Evolutionary conservation across 2,113 vertebrate species (phyloP).

Genomic region (Nesoenas mayeri): DNA sequence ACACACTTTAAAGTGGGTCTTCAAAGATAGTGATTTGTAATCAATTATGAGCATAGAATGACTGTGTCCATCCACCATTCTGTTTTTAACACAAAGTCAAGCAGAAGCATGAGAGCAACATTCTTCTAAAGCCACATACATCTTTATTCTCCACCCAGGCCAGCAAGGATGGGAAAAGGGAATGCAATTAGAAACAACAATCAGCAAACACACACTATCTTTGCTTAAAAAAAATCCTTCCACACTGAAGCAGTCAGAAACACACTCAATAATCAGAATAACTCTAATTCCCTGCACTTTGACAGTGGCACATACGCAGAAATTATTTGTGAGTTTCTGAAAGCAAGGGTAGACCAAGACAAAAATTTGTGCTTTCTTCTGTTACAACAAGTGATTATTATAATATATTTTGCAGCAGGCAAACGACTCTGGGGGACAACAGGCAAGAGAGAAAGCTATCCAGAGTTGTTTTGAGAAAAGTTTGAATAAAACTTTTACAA

Average conservation of each 20-base stretch:
- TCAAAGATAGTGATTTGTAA: neutral
- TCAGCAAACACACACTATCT: slow-evolving; percentile 7
- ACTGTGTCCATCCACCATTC: neutral
- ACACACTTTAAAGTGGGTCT: neutral
- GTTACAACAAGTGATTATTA: slow-evolving; percentile 3
- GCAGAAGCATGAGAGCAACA: slow-evolving; percentile 1
- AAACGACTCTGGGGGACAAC: neutral
- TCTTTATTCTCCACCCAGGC: slow-evolving; percentile 60
- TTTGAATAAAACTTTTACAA: slow-evolving; percentile 26
- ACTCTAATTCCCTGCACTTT: slow-evolving; percentile 12
- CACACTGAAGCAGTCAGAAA: slow-evolving; percentile 22
- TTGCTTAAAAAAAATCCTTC: neutral
- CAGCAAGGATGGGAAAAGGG: slow-evolving; percentile 41
- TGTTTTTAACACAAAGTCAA: slow-evolving; percentile 5
- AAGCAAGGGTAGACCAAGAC: neutral
- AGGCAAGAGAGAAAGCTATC: neutral
- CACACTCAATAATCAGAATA: neutral
- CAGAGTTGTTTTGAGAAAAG: neutral
- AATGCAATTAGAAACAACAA: slow-evolving; percentile 46
- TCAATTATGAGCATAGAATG: neutral
- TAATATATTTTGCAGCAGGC: slow-evolving; percentile 24
- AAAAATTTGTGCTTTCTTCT: slow-evolving; percentile 58
- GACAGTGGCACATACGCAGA: slow-evolving; percentile 10
- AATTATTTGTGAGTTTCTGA: slow-evolving; percentile 4
- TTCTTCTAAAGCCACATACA: neutral